These are phyloP conservation scores for Mirza zaza DNA, from an alignment of 2,113 vertebrate genomes.

Conservation along the genomic window DNA sequence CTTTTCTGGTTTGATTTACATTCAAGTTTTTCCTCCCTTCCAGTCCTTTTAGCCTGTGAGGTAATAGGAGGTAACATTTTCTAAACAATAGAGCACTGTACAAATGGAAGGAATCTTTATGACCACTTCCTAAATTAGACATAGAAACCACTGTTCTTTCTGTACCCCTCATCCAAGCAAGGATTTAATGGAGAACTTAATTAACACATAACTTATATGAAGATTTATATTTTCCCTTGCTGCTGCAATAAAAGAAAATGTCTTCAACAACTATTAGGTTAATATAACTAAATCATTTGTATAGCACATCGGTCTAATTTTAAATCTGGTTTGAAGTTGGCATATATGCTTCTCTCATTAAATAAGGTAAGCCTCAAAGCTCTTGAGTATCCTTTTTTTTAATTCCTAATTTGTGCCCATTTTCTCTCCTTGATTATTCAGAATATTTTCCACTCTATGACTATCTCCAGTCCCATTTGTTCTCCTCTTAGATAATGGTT, in stretches of 20 bases:
- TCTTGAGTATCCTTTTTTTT: not conserved
- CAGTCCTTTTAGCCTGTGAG: not conserved
- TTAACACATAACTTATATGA: not conserved
- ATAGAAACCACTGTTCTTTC: not conserved
- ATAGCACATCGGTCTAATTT: not conserved
- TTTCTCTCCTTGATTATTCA: not conserved
- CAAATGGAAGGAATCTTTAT: not conserved
- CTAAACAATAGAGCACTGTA: not conserved
- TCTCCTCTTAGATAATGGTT: not conserved
- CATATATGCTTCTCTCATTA: not conserved
- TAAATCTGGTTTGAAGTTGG: not conserved
- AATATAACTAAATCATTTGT: not conserved
- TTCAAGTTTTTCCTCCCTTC: not conserved
- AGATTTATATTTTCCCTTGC: not conserved
- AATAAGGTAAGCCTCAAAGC: not conserved
- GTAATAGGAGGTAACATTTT: not conserved
- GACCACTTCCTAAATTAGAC: not conserved
- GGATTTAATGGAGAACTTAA: conserved; percentile 14
- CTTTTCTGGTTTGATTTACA: not conserved
- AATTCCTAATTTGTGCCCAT: not conserved
- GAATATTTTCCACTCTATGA: not conserved
- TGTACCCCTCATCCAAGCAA: not conserved
- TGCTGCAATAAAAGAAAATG: not conserved
- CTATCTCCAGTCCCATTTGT: not conserved
- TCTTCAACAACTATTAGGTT: not conserved